Evolutionary conservation across 30 jellyfish, hydroid and myxozoan species (phyloP).

Genomic region (Cassiopea andromeda): DNA sequence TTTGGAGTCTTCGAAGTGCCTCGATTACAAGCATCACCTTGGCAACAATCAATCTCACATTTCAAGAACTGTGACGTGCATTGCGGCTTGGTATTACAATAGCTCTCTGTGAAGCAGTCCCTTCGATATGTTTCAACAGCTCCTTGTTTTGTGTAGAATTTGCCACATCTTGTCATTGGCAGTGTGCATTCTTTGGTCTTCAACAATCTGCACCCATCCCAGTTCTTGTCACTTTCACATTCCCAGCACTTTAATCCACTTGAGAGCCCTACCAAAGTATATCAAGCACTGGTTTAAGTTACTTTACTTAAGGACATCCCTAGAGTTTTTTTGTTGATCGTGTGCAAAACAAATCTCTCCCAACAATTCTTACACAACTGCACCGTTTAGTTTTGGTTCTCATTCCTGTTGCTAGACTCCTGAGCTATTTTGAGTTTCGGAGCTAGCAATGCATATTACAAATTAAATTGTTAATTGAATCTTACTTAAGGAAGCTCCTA

Average conservation of each 20-base stretch:
- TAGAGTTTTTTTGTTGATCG: not conserved
- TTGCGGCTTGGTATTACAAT: conserved; percentile 56
- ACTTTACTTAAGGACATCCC: not conserved
- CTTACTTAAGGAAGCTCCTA: no score
- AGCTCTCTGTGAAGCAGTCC: conserved; percentile 78
- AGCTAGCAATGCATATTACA: no score
- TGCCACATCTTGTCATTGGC: conserved; percentile 82
- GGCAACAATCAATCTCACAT: conserved; percentile 79
- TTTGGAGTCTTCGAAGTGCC: conserved; percentile 21
- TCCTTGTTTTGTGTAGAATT: conserved; percentile 73
- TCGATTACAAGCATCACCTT: conserved; percentile 48
- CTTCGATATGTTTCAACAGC: conserved; percentile 75
- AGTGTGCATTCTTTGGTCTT: conserved; percentile 37
- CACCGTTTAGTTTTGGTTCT: no score
- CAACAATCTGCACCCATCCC: conserved; percentile 72
- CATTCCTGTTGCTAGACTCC: no score
- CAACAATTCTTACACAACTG: not conserved
- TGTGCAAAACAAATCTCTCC: not conserved
- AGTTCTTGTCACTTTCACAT: conserved; percentile 60
- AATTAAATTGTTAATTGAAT: no score
- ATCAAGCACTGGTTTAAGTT: not conserved
- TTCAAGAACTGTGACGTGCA: conserved; percentile 52
- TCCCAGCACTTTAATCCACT: conserved; percentile 72
- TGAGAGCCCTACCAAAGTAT: conserved; percentile 6
- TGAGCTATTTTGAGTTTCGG: no score